Conservation (phyloP, 2,113 vertebrate genomes). For the Brachirus orientalis region DNA sequence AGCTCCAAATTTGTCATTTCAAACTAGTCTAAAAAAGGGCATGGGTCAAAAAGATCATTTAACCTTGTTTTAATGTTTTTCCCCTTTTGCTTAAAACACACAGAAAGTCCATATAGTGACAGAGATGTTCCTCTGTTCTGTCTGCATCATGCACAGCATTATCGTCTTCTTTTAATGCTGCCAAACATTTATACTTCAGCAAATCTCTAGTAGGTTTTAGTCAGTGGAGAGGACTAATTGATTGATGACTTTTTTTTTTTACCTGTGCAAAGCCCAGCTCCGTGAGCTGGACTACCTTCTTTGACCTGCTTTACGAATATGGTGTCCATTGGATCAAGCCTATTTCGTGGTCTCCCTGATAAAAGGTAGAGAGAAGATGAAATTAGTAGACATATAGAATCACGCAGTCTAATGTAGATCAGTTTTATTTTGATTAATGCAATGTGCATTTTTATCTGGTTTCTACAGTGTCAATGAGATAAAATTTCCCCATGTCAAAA, state of each 20-base stretch:
- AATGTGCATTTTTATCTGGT: background rate
- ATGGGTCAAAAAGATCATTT: too few relatives aligned
- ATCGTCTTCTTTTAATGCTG: too few relatives aligned
- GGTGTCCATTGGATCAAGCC: conserved; percentile 96
- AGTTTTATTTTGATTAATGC: background rate
- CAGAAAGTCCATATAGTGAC: background rate
- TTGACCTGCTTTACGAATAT: conserved; percentile 99
- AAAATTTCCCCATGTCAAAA: too few relatives aligned
- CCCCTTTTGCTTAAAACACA: too few relatives aligned
- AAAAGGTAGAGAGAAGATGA: conserved; percentile 9
- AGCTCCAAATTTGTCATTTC: too few relatives aligned
- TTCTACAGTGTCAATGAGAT: background rate
- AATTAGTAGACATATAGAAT: background rate
- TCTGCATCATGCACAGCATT: background rate
- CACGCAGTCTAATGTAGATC: background rate
- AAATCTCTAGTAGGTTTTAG: background rate
- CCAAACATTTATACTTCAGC: background rate
- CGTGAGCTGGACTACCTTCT: conserved; percentile 92
- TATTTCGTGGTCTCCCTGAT: conserved; percentile 90
- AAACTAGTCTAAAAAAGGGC: too few relatives aligned
- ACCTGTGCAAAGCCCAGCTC: conserved; percentile 97
- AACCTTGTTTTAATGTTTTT: too few relatives aligned
- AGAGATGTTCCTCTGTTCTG: too few relatives aligned
- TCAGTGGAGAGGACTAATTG: background rate
- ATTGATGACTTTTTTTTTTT: conserved; percentile 5